Conservation (phyloP, 2,797 vertebrate species). For the Scyliorhinus canicula region DNA sequence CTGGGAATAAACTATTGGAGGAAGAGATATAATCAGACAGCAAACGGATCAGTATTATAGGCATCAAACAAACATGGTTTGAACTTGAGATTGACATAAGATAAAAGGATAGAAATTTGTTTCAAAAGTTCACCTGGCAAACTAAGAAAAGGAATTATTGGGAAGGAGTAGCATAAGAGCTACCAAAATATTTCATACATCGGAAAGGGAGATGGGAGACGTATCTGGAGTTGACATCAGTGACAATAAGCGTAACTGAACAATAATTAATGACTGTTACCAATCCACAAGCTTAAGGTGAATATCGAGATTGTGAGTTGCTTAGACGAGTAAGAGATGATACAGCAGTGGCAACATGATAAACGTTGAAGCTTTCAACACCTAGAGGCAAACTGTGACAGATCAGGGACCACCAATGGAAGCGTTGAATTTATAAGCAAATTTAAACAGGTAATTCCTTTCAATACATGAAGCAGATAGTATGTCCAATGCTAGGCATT, state of each 20-base stretch:
- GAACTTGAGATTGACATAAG: neutral
- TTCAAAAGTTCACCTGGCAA: neutral
- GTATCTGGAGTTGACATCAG: neutral
- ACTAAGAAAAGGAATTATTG: neutral
- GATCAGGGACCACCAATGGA: neutral
- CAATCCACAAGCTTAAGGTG: neutral
- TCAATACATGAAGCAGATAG: neutral
- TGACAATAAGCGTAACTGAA: neutral
- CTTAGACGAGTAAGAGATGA: neutral
- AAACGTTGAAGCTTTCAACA: neutral
- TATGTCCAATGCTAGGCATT: neutral
- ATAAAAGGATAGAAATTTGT: neutral
- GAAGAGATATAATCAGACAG: neutral
- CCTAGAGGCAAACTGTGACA: neutral
- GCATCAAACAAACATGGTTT: conserved; percentile 5
- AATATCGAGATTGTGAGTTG: neutral
- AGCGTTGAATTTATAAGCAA: neutral
- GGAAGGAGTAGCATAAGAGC: neutral
- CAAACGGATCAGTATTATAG: neutral
- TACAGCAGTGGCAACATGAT: neutral
- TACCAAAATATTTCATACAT: neutral
- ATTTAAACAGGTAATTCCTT: neutral
- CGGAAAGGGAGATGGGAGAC: neutral
- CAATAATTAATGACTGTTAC: neutral
- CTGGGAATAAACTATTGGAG: neutral